Conservation (phyloP, 2,797 vertebrate species). For the Tamandua tetradactyla region DNA sequence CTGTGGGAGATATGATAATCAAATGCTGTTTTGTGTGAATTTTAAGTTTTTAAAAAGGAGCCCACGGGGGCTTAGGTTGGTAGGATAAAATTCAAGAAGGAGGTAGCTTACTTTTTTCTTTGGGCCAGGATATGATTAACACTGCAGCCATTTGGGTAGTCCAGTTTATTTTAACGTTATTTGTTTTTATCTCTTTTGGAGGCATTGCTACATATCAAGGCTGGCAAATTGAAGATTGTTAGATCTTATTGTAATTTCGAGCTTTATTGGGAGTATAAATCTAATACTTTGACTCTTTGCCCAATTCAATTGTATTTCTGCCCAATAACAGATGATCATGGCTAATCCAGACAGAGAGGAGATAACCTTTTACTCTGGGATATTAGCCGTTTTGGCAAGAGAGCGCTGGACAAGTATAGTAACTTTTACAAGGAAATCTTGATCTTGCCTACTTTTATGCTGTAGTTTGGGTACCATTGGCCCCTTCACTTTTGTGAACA, state of each 20-base stretch:
- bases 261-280: slow-evolving; percentile 1
- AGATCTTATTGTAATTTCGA: slow-evolving; percentile 23
- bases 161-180: slow-evolving; percentile 47
- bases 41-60: slow-evolving; percentile 27
- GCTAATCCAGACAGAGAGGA: background rate
- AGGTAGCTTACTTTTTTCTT: slow-evolving; percentile 5
- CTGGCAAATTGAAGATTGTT: slow-evolving; percentile 21
- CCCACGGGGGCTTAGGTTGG: background rate
- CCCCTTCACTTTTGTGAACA: background rate
- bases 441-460: background rate
- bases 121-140: background rate
- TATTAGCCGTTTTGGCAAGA: slow-evolving; percentile 38
- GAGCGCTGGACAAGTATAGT: background rate
- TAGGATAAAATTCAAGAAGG: background rate
- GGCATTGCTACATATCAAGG: background rate
- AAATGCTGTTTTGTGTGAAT: slow-evolving; percentile 23
- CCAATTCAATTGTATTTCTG: slow-evolving; percentile 50
- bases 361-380: slow-evolving; percentile 17
- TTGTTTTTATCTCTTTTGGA: background rate
- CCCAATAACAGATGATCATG: background rate
- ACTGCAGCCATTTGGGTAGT: background rate
- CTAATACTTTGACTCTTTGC: background rate
- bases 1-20: slow-evolving; percentile 37
- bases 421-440: slow-evolving; percentile 32
- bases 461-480: background rate